Evolutionary conservation across 2,113 vertebrate genomes (phyloP), one percentile per base, ranked within the genome.

Genomic region (Nibea coibor): DNA sequence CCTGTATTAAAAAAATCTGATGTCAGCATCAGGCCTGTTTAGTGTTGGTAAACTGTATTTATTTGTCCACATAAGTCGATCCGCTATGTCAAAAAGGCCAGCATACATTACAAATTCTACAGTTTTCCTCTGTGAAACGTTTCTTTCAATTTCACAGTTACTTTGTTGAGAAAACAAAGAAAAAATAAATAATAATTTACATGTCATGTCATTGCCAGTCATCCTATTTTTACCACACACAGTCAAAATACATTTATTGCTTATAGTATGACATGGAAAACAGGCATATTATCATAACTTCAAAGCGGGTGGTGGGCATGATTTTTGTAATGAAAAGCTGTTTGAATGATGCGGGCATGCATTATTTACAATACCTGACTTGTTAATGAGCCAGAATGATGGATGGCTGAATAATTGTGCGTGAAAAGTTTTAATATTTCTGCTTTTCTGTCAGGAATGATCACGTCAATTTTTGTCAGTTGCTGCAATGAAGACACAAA

Each of bases 271-370:
- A 50, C 31, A 72, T 63, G 16, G 58, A 50, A 74, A 78, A 69
- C 35, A 24, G 56, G 45, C 31, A 59, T 47, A 76, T 76, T 82
- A 79, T 58, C 78, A 85, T 51, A 69, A 58, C 70, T 75, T 80
- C 54, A 87, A 80, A 76, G 58, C n/a, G 15, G 17, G 10, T 20
- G 16, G n/a, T 66, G 17, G 76, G 67, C 17, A 58, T 54, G 45
- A 10, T 47, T 54, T 72, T 82, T 56, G 28, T 24, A 65, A 48
- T 72, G 48, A 56, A 61, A 47, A 19, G 42, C 48, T 56, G 0
- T 61, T 73, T 54, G 19, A 64, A 54, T 54, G n/a, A 12, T 68
- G 12, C 54, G 26, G 19, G 45, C 17, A 31, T 47, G 59, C n/a
- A 54, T 62, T 78, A n/a, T 71, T 78, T 22, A 59, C 59, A 51